These are phyloP conservation scores for Norana najaformis DNA, from an alignment of 2,888 invertebrate species.

Conservation along the genomic window DNA sequence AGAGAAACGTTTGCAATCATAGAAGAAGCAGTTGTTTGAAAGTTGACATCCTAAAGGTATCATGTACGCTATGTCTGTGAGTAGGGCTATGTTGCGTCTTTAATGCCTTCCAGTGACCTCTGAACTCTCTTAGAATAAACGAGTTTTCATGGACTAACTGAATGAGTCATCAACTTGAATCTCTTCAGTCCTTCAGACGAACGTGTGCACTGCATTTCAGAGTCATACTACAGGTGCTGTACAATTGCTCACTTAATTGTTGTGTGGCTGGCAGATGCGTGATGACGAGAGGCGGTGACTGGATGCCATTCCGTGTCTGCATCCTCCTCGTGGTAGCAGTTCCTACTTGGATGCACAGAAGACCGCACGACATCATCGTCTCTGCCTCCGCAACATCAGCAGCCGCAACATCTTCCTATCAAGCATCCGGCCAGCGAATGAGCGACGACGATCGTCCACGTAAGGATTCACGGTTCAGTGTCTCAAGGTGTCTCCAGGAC, in stretches of 20 bases:
- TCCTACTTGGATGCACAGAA: slow-evolving; percentile 7
- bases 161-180: too few species aligned
- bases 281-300: not conserved
- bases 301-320: not conserved
- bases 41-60: too few species aligned
- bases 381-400: not conserved
- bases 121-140: not conserved
- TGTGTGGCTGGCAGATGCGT: not conserved
- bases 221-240: too few species aligned
- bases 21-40: too few species aligned
- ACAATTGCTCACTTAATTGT: too few species aligned
- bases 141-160: too few species aligned
- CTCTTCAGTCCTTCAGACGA: too few species aligned
- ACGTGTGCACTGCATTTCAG: too few species aligned
- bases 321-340: not conserved
- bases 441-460: not conserved
- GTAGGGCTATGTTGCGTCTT: too few species aligned
- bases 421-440: not conserved
- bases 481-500: not conserved
- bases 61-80: too few species aligned
- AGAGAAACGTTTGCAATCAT: too few species aligned
- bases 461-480: not conserved
- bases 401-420: not conserved
- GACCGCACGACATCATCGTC: not conserved
- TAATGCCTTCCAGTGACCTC: not conserved